phyloP scores from a whole-genome alignment of 2,797 vertebrate species.

The Pseudomugil tenellus region DNA sequence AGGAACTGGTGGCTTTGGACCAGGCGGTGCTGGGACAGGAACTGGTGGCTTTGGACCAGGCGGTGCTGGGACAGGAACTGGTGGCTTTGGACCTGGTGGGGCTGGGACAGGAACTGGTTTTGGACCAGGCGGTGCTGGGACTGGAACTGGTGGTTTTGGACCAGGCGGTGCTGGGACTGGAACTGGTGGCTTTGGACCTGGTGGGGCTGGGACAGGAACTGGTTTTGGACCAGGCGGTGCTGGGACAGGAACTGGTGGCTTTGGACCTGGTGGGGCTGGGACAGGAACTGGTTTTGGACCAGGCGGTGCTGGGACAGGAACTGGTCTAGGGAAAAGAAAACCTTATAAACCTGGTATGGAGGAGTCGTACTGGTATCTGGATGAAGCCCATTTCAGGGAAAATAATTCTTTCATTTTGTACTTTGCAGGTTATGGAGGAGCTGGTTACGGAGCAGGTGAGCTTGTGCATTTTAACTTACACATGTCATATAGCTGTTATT shows the following conservation, averaged over 20 bases:
- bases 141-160: neutral
- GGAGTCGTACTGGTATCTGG: neutral
- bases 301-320: conserved; percentile 14
- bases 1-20: conserved; percentile 16
- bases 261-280: conserved; percentile 32
- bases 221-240: conserved; percentile 31
- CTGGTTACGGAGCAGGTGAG: conserved; percentile 55
- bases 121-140: conserved; percentile 12
- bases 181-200: conserved; percentile 20
- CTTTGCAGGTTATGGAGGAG: conserved; percentile 54
- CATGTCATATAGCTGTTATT: neutral
- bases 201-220: conserved; percentile 16
- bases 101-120: neutral
- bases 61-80: conserved; percentile 15
- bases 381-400: neutral
- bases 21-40: neutral
- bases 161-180: conserved; percentile 32
- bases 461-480: neutral
- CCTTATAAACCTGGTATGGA: conserved; percentile 61
- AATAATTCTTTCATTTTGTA: neutral
- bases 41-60: conserved; percentile 21
- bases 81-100: conserved; percentile 15
- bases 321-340: conserved; percentile 63
- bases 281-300: conserved; percentile 23
- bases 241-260: conserved; percentile 39